A percentile compares a stretch with the other conserved stretches of the same genome.
Evolutionary conservation across 53 echinoderm and acorn worm genomes (phyloP).

Genomic region (Echinometra lucunter): DNA sequence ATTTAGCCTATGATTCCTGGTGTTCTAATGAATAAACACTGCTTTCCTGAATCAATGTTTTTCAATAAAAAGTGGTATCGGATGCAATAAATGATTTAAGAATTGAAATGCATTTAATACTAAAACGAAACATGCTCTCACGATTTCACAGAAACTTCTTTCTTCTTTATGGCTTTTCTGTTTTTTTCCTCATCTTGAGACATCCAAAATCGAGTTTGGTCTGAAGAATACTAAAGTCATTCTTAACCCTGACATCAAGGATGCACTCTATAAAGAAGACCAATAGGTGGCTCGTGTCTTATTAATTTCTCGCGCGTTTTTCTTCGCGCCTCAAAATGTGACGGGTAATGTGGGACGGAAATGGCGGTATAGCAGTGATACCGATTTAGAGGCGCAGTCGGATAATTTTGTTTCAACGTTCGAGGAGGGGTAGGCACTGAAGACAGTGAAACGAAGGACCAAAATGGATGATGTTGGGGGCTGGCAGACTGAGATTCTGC

Average conservation of each 20-base stretch:
- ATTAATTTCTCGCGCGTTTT: conserved; percentile 67
- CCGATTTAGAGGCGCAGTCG: neutral
- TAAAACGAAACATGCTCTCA: too few species aligned
- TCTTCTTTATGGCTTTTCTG: neutral
- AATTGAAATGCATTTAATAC: too few species aligned
- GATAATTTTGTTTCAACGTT: neutral
- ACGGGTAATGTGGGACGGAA: conserved; percentile 29
- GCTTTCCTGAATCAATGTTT: too few species aligned
- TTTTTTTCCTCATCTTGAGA: neutral
- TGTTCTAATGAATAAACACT: too few species aligned
- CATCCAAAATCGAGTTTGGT: neutral
- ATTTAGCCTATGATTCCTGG: too few species aligned
- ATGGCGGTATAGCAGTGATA: conserved; percentile 51
- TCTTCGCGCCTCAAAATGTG: conserved; percentile 40
- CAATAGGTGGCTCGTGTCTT: conserved; percentile 46
- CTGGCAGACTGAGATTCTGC: neutral
- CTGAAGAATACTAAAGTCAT: neutral
- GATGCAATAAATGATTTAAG: too few species aligned
- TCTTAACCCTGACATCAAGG: conserved; percentile 27
- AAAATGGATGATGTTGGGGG: neutral
- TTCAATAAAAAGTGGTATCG: too few species aligned
- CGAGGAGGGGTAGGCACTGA: neutral
- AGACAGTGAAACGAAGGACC: neutral
- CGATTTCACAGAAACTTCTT: neutral
- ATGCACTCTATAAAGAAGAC: conserved; percentile 18